Percentiles rank a stretch among this genome's conserved stretches.
Conservation (phyloP, 2,888 invertebrate species). For the Fragum fragum region DNA sequence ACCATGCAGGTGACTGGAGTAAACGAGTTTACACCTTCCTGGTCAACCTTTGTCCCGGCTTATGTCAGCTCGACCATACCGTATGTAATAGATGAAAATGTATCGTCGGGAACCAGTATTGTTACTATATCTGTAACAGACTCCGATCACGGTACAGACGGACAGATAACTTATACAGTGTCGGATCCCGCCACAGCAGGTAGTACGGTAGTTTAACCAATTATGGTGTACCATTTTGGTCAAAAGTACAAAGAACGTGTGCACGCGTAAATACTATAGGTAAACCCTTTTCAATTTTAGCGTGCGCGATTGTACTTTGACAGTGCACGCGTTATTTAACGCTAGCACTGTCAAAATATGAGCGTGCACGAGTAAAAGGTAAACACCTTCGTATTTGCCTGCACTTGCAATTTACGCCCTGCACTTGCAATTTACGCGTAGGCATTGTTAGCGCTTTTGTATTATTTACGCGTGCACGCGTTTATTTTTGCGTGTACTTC, state of each 20-base stretch:
- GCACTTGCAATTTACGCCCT: neutral
- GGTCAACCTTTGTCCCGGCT: conserved; percentile 43
- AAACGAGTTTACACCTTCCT: conserved; percentile 60
- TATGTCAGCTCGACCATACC: conserved; percentile 52
- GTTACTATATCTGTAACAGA: conserved; percentile 64
- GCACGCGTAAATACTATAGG: too few species aligned
- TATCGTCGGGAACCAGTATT: conserved; percentile 65
- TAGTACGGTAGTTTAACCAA: too few species aligned
- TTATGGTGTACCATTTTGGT: too few species aligned
- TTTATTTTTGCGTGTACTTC: too few species aligned
- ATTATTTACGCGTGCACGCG: too few species aligned
- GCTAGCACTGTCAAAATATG: too few species aligned
- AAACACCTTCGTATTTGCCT: neutral
- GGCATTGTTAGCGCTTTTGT: too few species aligned
- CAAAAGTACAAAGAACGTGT: too few species aligned
- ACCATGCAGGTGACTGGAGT: conserved; percentile 49
- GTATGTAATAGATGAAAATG: conserved; percentile 67
- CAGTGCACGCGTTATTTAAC: too few species aligned
- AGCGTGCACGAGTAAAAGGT: too few species aligned
- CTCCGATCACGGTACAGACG: conserved; percentile 67
- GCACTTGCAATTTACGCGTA: neutral
- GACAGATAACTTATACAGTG: conserved; percentile 73
- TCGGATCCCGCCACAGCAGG: conserved; percentile 57
- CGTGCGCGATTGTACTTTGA: neutral
- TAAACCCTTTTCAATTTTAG: neutral